Base-by-base conservation (phyloP, 1,140 invertebrate genomes). In the Pseudobourletiella spinata region DNA sequence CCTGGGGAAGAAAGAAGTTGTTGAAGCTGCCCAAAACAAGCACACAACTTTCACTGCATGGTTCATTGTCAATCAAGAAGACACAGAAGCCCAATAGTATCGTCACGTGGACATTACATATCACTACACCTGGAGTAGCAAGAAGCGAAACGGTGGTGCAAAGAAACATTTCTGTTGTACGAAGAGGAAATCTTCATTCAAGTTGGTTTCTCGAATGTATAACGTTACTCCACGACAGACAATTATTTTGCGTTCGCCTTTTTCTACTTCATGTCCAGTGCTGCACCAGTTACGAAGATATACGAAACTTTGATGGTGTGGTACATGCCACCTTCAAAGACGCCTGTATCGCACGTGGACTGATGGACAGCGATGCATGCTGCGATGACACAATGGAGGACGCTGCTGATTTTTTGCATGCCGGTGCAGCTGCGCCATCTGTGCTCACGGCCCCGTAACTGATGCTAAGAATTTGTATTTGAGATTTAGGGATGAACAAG, bases 341-440 rank as follows among this genome's bases (percentile, higher is more conserved):
- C n/a, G n/a, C n/a, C n/a, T n/a, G n/a, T n/a, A n/a, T n/a, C n/a
- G n/a, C n/a, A n/a, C n/a, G n/a, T n/a, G n/a, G n/a, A n/a, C n/a
- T n/a, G n/a, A n/a, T n/a, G n/a, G n/a, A n/a, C n/a, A n/a, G n/a
- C n/a, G n/a, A n/a, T n/a, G n/a, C n/a, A n/a, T n/a, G n/a, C 32
- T 67, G 72, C 11, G 42, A 51, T 57, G 68, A 70, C 59, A n/a
- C n/a, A n/a, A 66, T 78, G 65, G 66, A 50, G 64, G 73, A 77
- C 71, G 71, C 73, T 51, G 59, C 63, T 14, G 70, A n/a, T 62
- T 61, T 55, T 71, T 59, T 55, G 68, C 62, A 52, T 35, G 70
- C 72, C 74, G 68, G 59, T 71, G 22, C 71, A 78, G 72, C 74
- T 80, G 58, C 71, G 74, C 43, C 70, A 68, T 66, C 73, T 76